phyloP scores from a whole-genome alignment of 2,113 vertebrate genomes.

The Poeciliopsis turrubarensis region DNA sequence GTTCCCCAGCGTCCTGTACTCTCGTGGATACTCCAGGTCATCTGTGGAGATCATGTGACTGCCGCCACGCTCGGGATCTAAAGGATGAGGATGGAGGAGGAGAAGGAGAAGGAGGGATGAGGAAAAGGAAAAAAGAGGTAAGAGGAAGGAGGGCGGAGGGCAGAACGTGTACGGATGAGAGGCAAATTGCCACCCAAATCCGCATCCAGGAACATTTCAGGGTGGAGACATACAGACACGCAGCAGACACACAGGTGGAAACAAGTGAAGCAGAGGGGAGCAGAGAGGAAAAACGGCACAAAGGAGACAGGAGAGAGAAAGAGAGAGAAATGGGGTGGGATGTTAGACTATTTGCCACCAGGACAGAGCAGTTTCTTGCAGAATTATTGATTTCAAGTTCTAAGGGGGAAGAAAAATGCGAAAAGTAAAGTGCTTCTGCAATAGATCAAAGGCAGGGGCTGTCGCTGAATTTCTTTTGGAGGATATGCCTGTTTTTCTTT shows the following conservation, averaged over 20 bases:
- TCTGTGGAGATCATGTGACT: constrained; percentile 98
- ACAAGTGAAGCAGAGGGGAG: constrained; percentile 49
- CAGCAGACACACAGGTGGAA: constrained; percentile 37
- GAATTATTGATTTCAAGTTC: constrained; percentile 74
- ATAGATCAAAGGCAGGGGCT: constrained; percentile 64
- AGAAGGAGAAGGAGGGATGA: constrained; percentile 4
- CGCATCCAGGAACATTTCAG: constrained; percentile 51
- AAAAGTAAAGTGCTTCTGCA: constrained; percentile 58
- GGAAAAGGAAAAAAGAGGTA: constrained; percentile 3
- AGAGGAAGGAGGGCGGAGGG: background rate
- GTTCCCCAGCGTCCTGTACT: constrained; percentile 93
- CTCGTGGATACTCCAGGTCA: constrained; percentile 96
- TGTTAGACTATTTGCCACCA: constrained; percentile 76
- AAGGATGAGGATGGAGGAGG: constrained; percentile 7
- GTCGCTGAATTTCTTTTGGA: constrained; percentile 51
- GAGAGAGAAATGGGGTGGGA: constrained; percentile 66
- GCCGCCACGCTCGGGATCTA: constrained; percentile 94
- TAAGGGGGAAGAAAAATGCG: constrained; percentile 59
- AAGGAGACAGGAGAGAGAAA: constrained; percentile 36
- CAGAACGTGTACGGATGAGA: constrained; percentile 28
- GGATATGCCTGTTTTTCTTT: constrained; percentile 54
- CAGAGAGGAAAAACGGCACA: constrained; percentile 32
- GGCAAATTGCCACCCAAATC: constrained; percentile 47
- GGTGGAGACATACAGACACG: constrained; percentile 40
- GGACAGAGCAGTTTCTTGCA: constrained; percentile 58